These are phyloP conservation scores for Lutraria lutraria DNA, from an alignment of 2,888 invertebrate species.

Conservation along the genomic window DNA sequence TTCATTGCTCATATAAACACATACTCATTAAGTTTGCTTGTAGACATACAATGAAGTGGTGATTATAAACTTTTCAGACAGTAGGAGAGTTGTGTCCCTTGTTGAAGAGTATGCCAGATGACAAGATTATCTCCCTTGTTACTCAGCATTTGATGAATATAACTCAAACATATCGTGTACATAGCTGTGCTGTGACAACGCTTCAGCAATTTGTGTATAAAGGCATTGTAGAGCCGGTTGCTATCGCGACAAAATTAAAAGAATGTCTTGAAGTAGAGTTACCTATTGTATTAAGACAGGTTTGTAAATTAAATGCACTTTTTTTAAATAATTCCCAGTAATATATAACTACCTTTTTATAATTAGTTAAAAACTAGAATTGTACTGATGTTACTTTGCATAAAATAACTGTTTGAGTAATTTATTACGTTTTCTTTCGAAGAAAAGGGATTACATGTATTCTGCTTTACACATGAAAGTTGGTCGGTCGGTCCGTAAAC, in stretches of 20 bases:
- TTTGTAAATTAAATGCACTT: conserved; percentile 21
- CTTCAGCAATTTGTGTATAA: conserved; percentile 62
- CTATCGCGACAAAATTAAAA: conserved; percentile 53
- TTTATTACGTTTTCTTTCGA: no score
- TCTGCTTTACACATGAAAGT: no score
- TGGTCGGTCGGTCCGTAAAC: no score
- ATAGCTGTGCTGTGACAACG: conserved; percentile 63
- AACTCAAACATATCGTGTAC: conserved; percentile 49
- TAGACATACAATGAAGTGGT: no score
- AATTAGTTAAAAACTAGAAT: no score
- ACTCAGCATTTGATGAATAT: conserved; percentile 61
- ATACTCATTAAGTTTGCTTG: no score
- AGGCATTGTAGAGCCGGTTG: conserved; percentile 49
- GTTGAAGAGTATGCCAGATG: conserved; percentile 69
- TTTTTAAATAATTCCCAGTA: not conserved
- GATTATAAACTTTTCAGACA: conserved; percentile 49
- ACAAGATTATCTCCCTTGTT: conserved; percentile 66
- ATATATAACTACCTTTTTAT: not conserved
- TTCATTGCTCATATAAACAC: no score
- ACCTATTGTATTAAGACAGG: conserved; percentile 66
- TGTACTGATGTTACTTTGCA: no score
- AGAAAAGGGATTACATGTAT: no score
- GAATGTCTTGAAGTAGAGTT: conserved; percentile 46
- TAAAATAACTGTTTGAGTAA: no score
- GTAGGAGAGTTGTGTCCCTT: conserved; percentile 63